Evolutionary conservation across 2,888 invertebrate genomes (phyloP).

Genomic region (Himalopsyche anomala): DNA sequence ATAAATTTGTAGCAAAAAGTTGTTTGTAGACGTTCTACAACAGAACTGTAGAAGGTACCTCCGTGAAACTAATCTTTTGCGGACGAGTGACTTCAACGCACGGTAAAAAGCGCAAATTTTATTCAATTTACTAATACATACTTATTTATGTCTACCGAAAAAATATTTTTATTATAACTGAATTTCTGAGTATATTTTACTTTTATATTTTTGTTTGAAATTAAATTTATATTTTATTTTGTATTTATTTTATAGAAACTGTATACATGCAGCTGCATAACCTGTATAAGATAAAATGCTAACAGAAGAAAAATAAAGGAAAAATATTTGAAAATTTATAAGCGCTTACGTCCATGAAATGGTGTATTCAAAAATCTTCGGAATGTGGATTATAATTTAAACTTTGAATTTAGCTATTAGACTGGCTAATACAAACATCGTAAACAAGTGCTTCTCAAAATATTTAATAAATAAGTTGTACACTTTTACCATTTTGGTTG

Average conservation of each 20-base stretch:
- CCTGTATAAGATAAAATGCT: neutral
- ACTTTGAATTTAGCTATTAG: slow-evolving; percentile 23
- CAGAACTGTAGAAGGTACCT: neutral
- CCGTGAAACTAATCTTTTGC: neutral
- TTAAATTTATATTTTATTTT: neutral
- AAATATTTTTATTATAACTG: no score
- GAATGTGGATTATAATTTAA: slow-evolving; percentile 43
- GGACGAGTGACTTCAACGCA: neutral
- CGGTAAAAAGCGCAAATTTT: neutral
- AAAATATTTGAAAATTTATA: neutral
- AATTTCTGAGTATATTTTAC: no score
- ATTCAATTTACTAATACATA: no score
- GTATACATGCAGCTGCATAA: neutral
- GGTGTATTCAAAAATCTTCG: neutral
- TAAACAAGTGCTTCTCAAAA: neutral
- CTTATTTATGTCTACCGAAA: no score
- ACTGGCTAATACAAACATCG: neutral
- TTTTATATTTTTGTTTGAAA: no score
- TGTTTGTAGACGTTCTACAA: neutral
- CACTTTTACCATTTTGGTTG: no score
- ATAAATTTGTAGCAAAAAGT: no score
- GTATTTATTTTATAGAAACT: neutral
- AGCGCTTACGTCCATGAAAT: neutral
- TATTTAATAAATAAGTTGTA: no score
- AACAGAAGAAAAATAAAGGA: no score